Evolutionary conservation across 2,797 vertebrate genomes (phyloP).

Genomic region (Rhinatrema bivittatum): DNA sequence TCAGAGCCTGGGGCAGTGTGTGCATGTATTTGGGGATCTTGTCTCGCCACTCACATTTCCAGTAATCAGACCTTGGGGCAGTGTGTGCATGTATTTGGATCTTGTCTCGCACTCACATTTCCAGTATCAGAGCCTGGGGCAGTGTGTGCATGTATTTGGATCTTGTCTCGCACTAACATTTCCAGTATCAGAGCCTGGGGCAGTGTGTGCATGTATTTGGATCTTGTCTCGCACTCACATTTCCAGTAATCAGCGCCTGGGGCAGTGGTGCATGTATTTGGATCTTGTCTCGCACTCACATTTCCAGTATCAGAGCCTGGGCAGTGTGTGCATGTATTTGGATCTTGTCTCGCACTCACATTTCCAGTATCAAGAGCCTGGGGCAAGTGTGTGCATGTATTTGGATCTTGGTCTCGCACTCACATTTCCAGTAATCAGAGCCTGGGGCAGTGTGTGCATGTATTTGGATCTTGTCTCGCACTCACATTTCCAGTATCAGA

Average conservation of each 20-base stretch:
- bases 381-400: not conserved
- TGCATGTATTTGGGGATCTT: not conserved
- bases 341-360: too few relatives aligned
- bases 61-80: not conserved
- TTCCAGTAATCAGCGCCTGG: not conserved
- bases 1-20: not conserved
- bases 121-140: not conserved
- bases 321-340: too few relatives aligned
- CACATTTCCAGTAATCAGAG: not conserved
- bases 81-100: not conserved
- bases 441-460: not conserved
- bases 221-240: not conserved
- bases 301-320: not conserved
- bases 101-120: not conserved
- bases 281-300: not conserved
- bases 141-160: not conserved
- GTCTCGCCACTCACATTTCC: not conserved
- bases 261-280: slow-evolving; percentile 1
- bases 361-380: not conserved
- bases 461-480: not conserved
- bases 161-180: not conserved
- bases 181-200: not conserved
- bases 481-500: not conserved
- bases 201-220: not conserved
- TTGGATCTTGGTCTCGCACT: not conserved